These are phyloP conservation scores for Perdita meconis DNA, from an alignment of 2,888 invertebrate genomes.

Conservation along the genomic window DNA sequence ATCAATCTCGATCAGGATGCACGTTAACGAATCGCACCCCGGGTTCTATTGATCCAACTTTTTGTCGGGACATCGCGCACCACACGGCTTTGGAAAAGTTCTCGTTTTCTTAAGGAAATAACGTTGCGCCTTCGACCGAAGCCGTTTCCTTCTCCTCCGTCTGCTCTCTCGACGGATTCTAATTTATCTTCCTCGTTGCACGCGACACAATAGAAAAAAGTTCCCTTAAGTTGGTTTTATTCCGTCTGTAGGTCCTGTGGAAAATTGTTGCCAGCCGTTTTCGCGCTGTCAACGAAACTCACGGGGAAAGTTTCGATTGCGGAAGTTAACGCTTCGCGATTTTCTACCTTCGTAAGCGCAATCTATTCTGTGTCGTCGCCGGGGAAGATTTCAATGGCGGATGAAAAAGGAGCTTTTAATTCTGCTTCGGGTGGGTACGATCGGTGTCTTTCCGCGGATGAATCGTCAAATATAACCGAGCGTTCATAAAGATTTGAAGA, in stretches of 20 bases:
- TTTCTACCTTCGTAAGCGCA: background rate
- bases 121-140: constrained; percentile 38
- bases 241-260: constrained; percentile 2
- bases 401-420: constrained; percentile 28
- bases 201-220: constrained; percentile 32
- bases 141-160: constrained; percentile 29
- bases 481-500: constrained; percentile 29
- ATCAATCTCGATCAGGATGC: constrained; percentile 10
- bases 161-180: constrained; percentile 47
- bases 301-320: constrained; percentile 45
- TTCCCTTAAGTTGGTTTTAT: constrained; percentile 11
- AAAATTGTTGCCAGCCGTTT: constrained; percentile 17
- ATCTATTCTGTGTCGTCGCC: background rate
- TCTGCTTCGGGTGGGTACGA: constrained; percentile 4
- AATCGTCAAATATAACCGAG: constrained; percentile 26
- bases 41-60: constrained; percentile 55
- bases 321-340: constrained; percentile 21
- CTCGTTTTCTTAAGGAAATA: constrained; percentile 44
- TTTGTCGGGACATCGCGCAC: constrained; percentile 32
- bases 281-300: constrained; percentile 36
- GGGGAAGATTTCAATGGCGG: background rate
- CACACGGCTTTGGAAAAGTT: constrained; percentile 20
- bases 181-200: constrained; percentile 57
- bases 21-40: constrained; percentile 46
- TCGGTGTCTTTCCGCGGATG: background rate